phyloP scores from a whole-genome alignment of 2,888 invertebrate species.

The Himalopsyche anomala region DNA sequence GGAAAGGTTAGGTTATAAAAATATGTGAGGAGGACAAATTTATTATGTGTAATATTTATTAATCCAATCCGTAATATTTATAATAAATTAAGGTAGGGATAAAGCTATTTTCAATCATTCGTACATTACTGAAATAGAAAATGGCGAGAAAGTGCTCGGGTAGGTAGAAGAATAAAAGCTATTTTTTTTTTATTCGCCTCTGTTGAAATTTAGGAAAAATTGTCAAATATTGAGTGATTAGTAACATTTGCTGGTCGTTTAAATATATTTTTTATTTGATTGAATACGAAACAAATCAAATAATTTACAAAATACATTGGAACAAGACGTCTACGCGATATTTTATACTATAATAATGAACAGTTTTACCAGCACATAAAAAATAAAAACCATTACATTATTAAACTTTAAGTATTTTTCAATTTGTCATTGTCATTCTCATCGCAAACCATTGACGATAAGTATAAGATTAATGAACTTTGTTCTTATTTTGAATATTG shows the following conservation, averaged over 20 bases:
- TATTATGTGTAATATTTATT: background rate
- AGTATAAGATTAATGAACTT: constrained; percentile 16
- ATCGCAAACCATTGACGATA: background rate
- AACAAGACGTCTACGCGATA: background rate
- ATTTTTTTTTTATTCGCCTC: constrained; percentile 52
- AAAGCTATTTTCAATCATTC: constrained; percentile 52
- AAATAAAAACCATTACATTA: background rate
- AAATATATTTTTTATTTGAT: background rate
- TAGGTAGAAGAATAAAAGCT: constrained; percentile 54
- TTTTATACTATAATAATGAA: background rate
- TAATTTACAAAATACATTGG: too few relatives aligned
- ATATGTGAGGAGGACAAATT: background rate
- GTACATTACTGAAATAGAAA: constrained; percentile 45
- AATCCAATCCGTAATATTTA: constrained; percentile 41
- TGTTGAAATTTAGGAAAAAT: background rate
- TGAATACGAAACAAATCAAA: too few relatives aligned
- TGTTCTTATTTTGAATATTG: background rate
- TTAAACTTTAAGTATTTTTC: background rate
- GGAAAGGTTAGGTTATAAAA: constrained; percentile 12
- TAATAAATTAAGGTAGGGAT: constrained; percentile 42
- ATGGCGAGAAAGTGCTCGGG: constrained; percentile 55
- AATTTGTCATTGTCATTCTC: background rate
- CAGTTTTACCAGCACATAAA: background rate
- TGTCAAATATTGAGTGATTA: background rate
- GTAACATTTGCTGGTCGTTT: background rate